Evolutionary conservation across 1,140 invertebrate species (phyloP).

Genomic region (Drosophila pectinifera): DNA sequence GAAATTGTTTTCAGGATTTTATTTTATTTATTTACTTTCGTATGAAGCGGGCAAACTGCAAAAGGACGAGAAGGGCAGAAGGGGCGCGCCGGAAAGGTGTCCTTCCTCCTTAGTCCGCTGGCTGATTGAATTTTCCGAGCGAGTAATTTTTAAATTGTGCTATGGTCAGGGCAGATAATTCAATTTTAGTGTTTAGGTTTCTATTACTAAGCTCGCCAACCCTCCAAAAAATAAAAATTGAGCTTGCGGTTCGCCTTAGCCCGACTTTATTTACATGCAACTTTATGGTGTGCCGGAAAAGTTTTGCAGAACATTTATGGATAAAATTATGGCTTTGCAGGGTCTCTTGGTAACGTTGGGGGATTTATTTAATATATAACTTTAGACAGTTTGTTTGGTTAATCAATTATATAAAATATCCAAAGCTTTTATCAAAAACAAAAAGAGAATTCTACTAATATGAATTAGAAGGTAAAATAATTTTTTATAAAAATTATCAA

Average conservation of each 20-base stretch:
- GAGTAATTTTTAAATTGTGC: conserved; percentile 82
- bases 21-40: conserved; percentile 80
- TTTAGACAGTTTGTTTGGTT: too few species aligned
- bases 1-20: conserved; percentile 75
- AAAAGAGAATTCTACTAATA: too few species aligned
- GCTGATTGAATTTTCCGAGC: conserved; percentile 81
- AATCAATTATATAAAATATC: too few species aligned
- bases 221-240: conserved; percentile 12
- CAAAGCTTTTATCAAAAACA: too few species aligned
- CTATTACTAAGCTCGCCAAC: conserved; percentile 57
- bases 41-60: conserved; percentile 34
- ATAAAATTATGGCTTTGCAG: neutral
- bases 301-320: neutral
- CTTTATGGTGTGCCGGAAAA: conserved; percentile 24
- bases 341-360: too few species aligned
- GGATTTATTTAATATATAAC: too few species aligned
- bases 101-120: conserved; percentile 61
- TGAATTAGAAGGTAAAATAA: too few species aligned
- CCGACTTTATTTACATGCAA: conserved; percentile 32
- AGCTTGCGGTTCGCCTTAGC: conserved; percentile 28
- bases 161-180: conserved; percentile 71
- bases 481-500: too few species aligned
- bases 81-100: conserved; percentile 45
- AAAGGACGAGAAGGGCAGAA: neutral
- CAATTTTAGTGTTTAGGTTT: conserved; percentile 79